Conservation (phyloP, 1,140 invertebrate species). For the Drosophila funebris region DNA sequence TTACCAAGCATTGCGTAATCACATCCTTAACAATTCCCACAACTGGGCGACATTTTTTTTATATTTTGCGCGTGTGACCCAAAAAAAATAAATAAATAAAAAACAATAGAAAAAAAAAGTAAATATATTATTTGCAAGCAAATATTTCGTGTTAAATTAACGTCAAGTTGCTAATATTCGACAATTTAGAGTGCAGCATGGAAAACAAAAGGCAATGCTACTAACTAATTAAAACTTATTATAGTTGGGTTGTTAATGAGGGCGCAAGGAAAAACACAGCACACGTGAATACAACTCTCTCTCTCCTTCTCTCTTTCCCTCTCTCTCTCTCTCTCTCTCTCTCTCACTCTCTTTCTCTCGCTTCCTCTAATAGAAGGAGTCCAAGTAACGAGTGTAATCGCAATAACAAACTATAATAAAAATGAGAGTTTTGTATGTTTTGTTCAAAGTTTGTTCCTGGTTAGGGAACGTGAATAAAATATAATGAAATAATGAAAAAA, state of each 20-base stretch:
- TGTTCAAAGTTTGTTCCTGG: neutral
- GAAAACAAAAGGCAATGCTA: neutral
- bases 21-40: constrained; percentile 14
- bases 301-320: neutral
- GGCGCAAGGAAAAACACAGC: constrained; percentile 18
- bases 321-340: neutral
- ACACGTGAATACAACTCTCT: constrained; percentile 6
- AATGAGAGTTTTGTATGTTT: neutral
- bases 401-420: too few species aligned
- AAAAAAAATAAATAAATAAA: constrained; percentile 15
- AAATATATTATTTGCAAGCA: constrained; percentile 14
- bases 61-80: constrained; percentile 31
- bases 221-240: constrained; percentile 28
- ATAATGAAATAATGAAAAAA: neutral
- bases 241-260: constrained; percentile 28
- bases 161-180: constrained; percentile 24
- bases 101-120: neutral
- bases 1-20: constrained; percentile 37
- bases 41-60: constrained; percentile 24
- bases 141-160: constrained; percentile 42
- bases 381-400: too few species aligned
- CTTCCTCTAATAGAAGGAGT: too few species aligned
- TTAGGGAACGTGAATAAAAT: neutral
- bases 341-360: neutral
- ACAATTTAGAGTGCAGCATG: neutral